Base-by-base conservation (phyloP, 2,113 vertebrate species). In the Alexandromys fortis region DNA sequence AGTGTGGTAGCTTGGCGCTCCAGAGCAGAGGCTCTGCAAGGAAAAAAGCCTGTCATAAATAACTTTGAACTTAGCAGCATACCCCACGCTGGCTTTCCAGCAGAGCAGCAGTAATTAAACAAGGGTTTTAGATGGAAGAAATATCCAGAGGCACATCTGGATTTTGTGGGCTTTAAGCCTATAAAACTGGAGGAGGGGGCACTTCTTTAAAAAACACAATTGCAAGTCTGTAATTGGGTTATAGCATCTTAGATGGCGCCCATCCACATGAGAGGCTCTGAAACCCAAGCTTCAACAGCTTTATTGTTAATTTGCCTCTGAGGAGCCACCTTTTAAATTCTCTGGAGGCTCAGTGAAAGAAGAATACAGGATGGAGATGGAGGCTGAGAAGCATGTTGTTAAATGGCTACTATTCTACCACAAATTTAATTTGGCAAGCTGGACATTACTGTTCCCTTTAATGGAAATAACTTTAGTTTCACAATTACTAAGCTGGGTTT, bases 1-100 rank as follows among this genome's bases (percentile, higher is more conserved):
- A 89, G 92, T 63, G 47, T 96, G 83, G 73, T 63, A 72, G 73
- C 47, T 86, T 85, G 76, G 82, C 55, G 89, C 30, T 42, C 33
- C 22, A 76, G 65, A 76, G 21, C 2, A 93, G 86, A 97, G 89
- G 68, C 52, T 65, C 63, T 22, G 52, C 58, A 76, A 38, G 19
- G 61, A 96, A 95, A 58, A 93, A 95, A 97, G 83, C 45, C 65
- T 33, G 21, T 72, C 4, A 33, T 68, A 91, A 85, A 94, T 89
- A 92, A 73, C 63, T 91, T 35, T n/a, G 14, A 30, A 63, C 30
- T 30, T 33, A 85, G 76, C 78, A 55, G 77, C 0, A 92, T 65
- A 85, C 42, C 58, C 6, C 6, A 72, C 4, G 17, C 28, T 67
- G 49, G 30, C 58, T 79, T 90, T 83, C 42, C 16, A 52, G 86